These are phyloP conservation scores for Rhynchonema sp. DNA, from an alignment of 2,888 invertebrate genomes.

Conservation along the genomic window DNA sequence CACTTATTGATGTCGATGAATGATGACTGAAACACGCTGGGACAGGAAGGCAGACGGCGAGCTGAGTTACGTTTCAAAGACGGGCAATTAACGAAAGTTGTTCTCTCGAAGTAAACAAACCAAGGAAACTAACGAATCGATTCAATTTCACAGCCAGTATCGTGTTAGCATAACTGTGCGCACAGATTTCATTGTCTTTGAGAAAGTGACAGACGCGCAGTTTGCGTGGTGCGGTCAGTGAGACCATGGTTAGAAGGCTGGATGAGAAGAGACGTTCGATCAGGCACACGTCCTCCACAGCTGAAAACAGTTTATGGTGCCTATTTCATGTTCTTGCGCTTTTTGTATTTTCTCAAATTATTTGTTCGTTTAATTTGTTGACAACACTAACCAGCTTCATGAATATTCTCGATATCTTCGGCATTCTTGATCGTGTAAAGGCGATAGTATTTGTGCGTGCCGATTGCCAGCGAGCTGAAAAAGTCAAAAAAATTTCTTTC, in stretches of 20 bases:
- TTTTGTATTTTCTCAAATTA: too few relatives aligned
- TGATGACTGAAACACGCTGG: too few relatives aligned
- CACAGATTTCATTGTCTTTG: conserved; percentile 91
- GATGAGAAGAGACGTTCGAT: conserved; percentile 91
- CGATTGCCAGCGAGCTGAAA: conserved; percentile 60
- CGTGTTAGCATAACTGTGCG: conserved; percentile 81
- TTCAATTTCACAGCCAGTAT: conserved; percentile 86
- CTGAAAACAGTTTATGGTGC: conserved; percentile 21
- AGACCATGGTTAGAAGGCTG: conserved; percentile 83
- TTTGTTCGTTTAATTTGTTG: background rate
- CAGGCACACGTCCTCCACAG: conserved; percentile 45
- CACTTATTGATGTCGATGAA: too few relatives aligned
- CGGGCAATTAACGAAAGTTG: too few relatives aligned
- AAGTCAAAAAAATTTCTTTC: background rate
- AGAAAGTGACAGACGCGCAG: conserved; percentile 91
- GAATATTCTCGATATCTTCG: conserved; percentile 69
- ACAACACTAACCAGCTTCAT: conserved; percentile 46
- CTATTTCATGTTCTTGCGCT: too few relatives aligned
- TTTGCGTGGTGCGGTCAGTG: conserved; percentile 66
- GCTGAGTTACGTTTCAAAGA: too few relatives aligned
- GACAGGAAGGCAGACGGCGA: too few relatives aligned
- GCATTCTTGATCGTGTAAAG: conserved; percentile 56
- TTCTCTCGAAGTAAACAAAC: too few relatives aligned
- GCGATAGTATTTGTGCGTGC: conserved; percentile 70
- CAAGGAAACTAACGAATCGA: conserved; percentile 66